These are phyloP conservation scores for Drosophila aldrichi DNA, from an alignment of 2,888 invertebrate genomes.

Conservation along the genomic window DNA sequence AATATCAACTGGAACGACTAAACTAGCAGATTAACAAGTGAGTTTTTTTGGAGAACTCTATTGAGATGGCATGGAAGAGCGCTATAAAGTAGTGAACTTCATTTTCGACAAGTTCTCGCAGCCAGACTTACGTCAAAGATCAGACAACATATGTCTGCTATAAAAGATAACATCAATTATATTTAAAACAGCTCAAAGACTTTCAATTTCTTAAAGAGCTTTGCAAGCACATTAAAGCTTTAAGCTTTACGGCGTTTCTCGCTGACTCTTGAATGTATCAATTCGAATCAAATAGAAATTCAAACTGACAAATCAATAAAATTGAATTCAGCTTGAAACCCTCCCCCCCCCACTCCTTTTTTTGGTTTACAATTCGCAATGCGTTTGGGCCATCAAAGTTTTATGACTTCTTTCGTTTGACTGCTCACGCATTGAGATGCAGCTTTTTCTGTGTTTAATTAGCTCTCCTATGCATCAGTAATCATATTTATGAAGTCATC, in stretches of 20 bases:
- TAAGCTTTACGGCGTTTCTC: background rate
- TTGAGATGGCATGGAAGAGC: background rate
- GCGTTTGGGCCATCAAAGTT: background rate
- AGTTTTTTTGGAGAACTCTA: background rate
- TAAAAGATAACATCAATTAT: background rate
- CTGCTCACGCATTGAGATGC: background rate
- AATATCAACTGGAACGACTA: background rate
- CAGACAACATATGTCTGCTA: background rate
- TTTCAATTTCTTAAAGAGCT: background rate
- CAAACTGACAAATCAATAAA: background rate
- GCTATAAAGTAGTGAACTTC: background rate
- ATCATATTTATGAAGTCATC: slow-evolving; percentile 42
- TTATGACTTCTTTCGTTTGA: background rate
- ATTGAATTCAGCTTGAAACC: background rate
- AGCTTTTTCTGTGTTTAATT: slow-evolving; percentile 2
- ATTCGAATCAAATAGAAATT: background rate
- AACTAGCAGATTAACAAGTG: slow-evolving; percentile 12
- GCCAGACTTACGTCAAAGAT: background rate
- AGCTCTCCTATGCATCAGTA: slow-evolving; percentile 7
- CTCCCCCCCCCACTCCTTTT: background rate
- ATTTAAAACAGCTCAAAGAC: background rate
- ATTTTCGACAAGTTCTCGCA: background rate
- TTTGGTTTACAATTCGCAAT: background rate
- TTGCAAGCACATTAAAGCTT: background rate
- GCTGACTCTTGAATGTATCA: no score